Base-by-base conservation (phyloP, 1,140 invertebrate genomes). In the Drosophila triauraria region DNA sequence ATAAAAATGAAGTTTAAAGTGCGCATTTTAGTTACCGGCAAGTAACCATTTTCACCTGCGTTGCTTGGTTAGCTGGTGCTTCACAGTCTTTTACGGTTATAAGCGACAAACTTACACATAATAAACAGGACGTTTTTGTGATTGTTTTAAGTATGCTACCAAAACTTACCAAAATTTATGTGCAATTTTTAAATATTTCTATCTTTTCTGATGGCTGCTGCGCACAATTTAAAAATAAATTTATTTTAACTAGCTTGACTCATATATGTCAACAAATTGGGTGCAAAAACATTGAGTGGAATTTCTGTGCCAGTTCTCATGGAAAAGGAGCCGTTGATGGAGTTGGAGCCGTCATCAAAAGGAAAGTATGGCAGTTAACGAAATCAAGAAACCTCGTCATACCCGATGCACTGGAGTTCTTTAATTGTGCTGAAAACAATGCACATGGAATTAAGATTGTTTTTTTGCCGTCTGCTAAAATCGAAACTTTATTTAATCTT, bases 1-100 rank as follows among this genome's bases (percentile, higher is more conserved):
- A 30, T 13, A 58, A 71, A 71, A 71, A 71, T 50, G 60, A 65
- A 30, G 40, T 53, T 48, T 56, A 72, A 53, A 65, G 54, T 17
- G 53, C 61, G 1, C 61, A 72, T 44, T 64, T 74, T 50, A 74
- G 20, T 20, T 74, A 74, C 30, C 35, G 13, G 61, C 63, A 58
- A 53, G 27, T 74, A 17, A 27, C 61, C 1, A 59, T 65, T 59
- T 74, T 74, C 47, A 65, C 70, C 43, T 61, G 58, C 35, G 64
- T 59, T 20, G 64, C 54, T n/a, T 30, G 27, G 27, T 30, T 30
- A 30, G 61, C 63, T 67, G 64, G 64, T 57, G 42, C 17, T 23
- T 44, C 42, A 47, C 13, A 57, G 27, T 67, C 51, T n/a, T 46
- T 46, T 56, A 53, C 62, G 12, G 25, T 65, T 17, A 38, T 67